Base-by-base conservation (phyloP, 2,797 vertebrate species). In the Trachops cirrhosus region DNA sequence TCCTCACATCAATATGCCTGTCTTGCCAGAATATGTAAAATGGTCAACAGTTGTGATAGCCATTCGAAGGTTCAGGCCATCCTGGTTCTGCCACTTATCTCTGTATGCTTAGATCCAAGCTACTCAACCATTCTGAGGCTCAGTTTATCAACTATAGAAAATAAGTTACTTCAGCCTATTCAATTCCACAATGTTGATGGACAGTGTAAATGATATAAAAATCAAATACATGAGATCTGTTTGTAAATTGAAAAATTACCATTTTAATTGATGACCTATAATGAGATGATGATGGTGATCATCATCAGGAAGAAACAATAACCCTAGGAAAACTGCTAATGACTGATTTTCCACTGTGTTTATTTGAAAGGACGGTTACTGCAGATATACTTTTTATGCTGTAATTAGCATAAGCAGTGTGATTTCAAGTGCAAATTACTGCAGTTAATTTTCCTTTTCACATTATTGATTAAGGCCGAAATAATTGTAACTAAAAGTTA, bases 391-490 rank as follows among this genome's bases (percentile, higher is more conserved):
- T 73, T 70, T n/a, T 87, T 29, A 80, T 87, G 39, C 48, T 95
- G 85, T 74, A 91, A 96, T 97, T 95, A 95, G 24, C 87, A 93
- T 92, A 95, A 91, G 41, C 32, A 93, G 26, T 37, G 48, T 93
- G 39, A 90, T 79, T 94, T 93, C 21, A 85, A 90, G 50, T 88
- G 32, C 4, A 96, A 95, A 95, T 96, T 86, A 78, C n/a, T 75
- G 16, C 48, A 77, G 88, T 96, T 95, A 92, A 78, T 92, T 93
- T 89, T 89, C 12, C 90, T 78, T 80, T 95, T 87, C 32, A 75
- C 50, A 62, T 97, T 94, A 95, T 88, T 92, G 67, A 87, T 94
- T 90, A 95, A 96, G 19, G 46, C 48, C 57, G 93, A 92, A 93
- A 96, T 92, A 87, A 97, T 94, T 94, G 24, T 84, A 67, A 37